Evolutionary conservation across 2,113 vertebrate species (phyloP).

Genomic region (Sialia sialis): DNA sequence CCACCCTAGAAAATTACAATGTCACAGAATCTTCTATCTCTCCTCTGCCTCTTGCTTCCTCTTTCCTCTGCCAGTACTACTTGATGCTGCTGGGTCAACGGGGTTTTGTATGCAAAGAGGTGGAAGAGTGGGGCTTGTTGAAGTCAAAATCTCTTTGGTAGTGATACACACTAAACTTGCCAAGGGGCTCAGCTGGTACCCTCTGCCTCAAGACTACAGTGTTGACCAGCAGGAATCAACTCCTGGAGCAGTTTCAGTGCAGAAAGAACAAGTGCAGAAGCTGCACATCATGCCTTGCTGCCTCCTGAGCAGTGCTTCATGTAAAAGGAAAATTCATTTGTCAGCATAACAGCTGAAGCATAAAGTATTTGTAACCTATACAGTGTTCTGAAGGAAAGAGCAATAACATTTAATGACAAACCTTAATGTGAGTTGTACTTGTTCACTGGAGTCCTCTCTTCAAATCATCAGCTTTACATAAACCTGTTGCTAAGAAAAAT

Average conservation of each 20-base stretch:
- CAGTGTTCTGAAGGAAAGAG: neutral
- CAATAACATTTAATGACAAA: neutral
- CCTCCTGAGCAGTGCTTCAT: neutral
- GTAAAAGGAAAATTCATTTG: neutral
- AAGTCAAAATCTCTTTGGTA: neutral
- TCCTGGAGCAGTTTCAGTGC: neutral
- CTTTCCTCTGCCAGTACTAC: neutral
- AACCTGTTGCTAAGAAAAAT: neutral
- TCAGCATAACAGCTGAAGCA: neutral
- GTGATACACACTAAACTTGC: neutral
- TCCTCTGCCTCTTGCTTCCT: neutral
- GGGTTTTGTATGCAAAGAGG: neutral
- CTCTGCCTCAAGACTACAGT: neutral
- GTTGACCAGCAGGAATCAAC: neutral
- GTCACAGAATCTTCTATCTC: neutral
- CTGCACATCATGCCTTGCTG: rapidly evolving
- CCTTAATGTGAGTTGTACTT: neutral
- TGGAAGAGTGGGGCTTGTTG: neutral
- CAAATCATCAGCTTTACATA: neutral
- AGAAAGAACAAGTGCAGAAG: neutral
- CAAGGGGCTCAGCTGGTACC: neutral
- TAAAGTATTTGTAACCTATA: neutral
- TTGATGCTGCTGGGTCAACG: neutral
- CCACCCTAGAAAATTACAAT: neutral
- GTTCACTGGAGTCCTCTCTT: neutral